Evolutionary conservation across 1,140 invertebrate genomes (phyloP).

Genomic region (Rhyacophila brunnea): DNA sequence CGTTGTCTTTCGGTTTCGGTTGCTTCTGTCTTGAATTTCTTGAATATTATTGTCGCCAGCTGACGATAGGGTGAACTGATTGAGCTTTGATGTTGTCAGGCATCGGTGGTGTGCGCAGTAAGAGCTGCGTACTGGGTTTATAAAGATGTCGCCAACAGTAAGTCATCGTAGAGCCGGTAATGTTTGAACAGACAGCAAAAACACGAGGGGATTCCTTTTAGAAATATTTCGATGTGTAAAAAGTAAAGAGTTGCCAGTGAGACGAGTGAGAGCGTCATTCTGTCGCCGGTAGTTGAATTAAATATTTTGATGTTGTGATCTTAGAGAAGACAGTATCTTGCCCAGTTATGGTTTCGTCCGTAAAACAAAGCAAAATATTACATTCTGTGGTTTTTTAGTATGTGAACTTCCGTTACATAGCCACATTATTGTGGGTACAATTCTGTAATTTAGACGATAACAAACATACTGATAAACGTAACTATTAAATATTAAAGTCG

Average conservation of each 20-base stretch:
- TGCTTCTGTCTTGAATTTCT: no score
- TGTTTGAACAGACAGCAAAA: constrained; percentile 16
- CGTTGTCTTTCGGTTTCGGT: no score
- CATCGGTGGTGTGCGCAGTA: constrained; percentile 54
- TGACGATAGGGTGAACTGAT: not conserved
- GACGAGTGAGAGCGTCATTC: not conserved
- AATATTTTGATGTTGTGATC: not conserved
- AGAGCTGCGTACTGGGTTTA: constrained; percentile 55
- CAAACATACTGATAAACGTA: no score
- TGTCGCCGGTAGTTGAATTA: not conserved
- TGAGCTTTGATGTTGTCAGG: constrained; percentile 41
- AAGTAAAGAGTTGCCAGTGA: not conserved
- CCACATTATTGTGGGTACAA: no score
- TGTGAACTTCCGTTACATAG: no score
- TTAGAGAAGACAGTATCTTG: not conserved
- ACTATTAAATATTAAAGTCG: no score
- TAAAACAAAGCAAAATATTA: no score
- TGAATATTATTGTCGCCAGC: no score
- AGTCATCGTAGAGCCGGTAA: constrained; percentile 45
- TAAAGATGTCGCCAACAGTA: constrained; percentile 57
- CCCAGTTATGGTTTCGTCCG: not conserved
- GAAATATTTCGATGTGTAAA: constrained; percentile 18
- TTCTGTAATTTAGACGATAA: no score
- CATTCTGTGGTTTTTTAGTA: no score
- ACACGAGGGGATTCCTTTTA: constrained; percentile 22